Evolutionary conservation across 2,888 invertebrate genomes (phyloP).

Genomic region (Cryptops parisi): DNA sequence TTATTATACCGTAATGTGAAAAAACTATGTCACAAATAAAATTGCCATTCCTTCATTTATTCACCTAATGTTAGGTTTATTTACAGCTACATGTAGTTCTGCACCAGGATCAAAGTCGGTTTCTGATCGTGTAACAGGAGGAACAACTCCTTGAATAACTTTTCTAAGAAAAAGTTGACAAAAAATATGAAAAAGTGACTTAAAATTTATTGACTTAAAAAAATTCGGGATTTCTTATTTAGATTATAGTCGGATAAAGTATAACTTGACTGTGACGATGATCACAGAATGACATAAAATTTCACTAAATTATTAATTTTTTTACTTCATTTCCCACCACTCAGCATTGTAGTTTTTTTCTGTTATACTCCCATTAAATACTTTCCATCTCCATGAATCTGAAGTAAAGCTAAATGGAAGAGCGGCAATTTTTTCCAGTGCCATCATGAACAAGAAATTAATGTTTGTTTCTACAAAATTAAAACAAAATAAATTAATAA

Average conservation of each 20-base stretch:
- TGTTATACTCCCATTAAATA: slow-evolving; percentile 56
- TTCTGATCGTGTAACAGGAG: slow-evolving; percentile 25
- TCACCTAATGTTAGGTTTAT: slow-evolving; percentile 26
- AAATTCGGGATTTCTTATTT: too few relatives aligned
- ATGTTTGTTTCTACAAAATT: slow-evolving; percentile 64
- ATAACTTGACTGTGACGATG: too few relatives aligned
- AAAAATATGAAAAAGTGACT: too few relatives aligned
- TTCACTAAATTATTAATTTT: too few relatives aligned
- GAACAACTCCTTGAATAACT: slow-evolving; percentile 26
- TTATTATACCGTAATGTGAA: too few relatives aligned
- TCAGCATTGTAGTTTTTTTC: slow-evolving; percentile 72
- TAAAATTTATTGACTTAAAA: too few relatives aligned
- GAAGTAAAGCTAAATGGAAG: slow-evolving; percentile 67
- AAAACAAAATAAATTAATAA: too few relatives aligned
- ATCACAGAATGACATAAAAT: too few relatives aligned
- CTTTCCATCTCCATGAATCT: slow-evolving; percentile 75
- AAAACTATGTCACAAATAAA: too few relatives aligned
- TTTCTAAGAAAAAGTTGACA: neutral
- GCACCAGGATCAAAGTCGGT: slow-evolving; percentile 30
- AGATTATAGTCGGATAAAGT: too few relatives aligned
- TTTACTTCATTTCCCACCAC: slow-evolving; percentile 68
- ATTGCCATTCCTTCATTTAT: too few relatives aligned
- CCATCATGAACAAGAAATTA: slow-evolving; percentile 68
- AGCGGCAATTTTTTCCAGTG: slow-evolving; percentile 71
- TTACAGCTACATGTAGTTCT: slow-evolving; percentile 26